A percentile compares a stretch with the other conserved stretches of the same genome.
Conservation (phyloP, 2,888 invertebrate genomes). For the Agriopis leucophaearia region DNA sequence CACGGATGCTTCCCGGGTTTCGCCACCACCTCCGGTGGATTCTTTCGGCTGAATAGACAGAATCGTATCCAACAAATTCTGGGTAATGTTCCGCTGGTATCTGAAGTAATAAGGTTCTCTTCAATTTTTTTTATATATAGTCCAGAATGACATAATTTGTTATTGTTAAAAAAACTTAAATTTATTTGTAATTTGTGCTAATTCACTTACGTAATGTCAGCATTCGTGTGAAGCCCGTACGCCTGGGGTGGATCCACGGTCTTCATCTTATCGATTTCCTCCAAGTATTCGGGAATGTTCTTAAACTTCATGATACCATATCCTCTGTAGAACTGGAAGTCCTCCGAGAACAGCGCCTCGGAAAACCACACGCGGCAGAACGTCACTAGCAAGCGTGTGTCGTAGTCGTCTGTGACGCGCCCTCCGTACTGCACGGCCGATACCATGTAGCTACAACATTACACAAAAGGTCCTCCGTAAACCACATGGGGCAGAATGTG, state of each 20-base stretch:
- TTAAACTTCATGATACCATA: constrained; percentile 91
- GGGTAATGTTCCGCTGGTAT: constrained; percentile 93
- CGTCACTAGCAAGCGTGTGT: constrained; percentile 92
- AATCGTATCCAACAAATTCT: constrained; percentile 91
- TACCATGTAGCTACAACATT: constrained; percentile 89
- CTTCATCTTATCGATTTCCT: constrained; percentile 91
- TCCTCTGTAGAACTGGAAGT: constrained; percentile 92
- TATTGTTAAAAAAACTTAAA: no score
- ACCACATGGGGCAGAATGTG: not conserved
- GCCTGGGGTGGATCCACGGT: constrained; percentile 94
- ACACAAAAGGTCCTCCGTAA: not conserved
- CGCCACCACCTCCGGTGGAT: constrained; percentile 90
- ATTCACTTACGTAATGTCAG: constrained; percentile 92
- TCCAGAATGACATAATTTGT: not conserved
- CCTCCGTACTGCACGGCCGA: constrained; percentile 97
- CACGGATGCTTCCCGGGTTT: constrained; percentile 93
- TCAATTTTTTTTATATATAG: not conserved
- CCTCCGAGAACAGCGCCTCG: constrained; percentile 90
- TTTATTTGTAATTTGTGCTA: not conserved
- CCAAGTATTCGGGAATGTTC: constrained; percentile 90
- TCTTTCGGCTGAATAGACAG: constrained; percentile 96
- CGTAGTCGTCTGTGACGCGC: constrained; percentile 96
- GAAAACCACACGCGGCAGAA: constrained; percentile 92
- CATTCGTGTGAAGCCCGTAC: constrained; percentile 95
- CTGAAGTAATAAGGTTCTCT: constrained; percentile 66